Evolutionary conservation across 2,113 vertebrate genomes (phyloP).

Genomic region (Rostratula benghalensis): DNA sequence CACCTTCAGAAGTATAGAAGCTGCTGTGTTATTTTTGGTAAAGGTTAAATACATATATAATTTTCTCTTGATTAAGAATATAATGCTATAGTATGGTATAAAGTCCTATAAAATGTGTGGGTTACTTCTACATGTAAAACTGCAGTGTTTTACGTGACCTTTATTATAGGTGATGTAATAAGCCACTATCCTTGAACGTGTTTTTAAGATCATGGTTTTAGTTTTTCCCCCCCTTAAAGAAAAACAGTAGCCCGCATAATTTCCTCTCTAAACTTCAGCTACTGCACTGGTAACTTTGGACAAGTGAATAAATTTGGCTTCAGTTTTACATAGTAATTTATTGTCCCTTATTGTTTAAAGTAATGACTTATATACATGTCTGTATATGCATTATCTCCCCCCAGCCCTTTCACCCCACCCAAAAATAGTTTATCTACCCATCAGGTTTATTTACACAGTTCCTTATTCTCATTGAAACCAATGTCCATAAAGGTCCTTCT

Average conservation of each 20-base stretch:
- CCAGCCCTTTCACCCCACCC: background rate
- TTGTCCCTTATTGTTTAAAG: background rate
- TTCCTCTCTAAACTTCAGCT: background rate
- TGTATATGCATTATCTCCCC: background rate
- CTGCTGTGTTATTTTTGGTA: background rate
- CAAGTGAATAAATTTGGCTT: background rate
- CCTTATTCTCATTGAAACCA: background rate
- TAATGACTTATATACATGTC: background rate
- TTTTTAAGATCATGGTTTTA: background rate
- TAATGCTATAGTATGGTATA: background rate
- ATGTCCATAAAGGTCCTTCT: background rate
- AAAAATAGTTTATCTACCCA: background rate
- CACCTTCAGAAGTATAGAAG: background rate
- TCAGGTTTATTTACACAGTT: constrained; percentile 14
- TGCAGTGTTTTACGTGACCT: background rate
- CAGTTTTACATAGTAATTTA: background rate
- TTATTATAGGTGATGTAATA: background rate
- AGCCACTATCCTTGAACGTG: background rate
- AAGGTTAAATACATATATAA: background rate
- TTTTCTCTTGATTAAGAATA: background rate
- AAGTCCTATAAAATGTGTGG: background rate
- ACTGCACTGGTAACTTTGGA: background rate
- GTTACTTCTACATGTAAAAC: background rate
- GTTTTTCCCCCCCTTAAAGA: background rate
- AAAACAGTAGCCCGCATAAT: background rate